These are phyloP conservation scores for Cryptocephalus moraei DNA, from an alignment of 2,888 invertebrate species.

Conservation along the genomic window DNA sequence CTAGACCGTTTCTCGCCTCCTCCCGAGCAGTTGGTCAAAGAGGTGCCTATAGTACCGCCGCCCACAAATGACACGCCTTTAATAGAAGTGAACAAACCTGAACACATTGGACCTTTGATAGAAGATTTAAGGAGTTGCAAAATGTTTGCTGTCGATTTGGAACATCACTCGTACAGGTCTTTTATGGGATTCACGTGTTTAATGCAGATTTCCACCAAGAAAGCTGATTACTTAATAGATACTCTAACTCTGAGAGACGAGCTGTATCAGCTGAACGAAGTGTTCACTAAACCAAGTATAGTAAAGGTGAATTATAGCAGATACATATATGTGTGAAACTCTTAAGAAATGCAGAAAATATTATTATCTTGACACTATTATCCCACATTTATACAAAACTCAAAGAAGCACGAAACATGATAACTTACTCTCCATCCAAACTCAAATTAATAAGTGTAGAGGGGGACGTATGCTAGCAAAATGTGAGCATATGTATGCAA, in stretches of 20 bases:
- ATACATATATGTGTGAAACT: too few relatives aligned
- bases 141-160: conserved; percentile 83
- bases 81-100: conserved; percentile 55
- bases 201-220: conserved; percentile 82
- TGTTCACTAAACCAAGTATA: conserved; percentile 82
- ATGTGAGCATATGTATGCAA: too few relatives aligned
- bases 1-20: conserved; percentile 59
- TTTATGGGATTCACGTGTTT: conserved; percentile 93
- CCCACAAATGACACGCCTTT: conserved; percentile 54
- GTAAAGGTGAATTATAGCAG: conserved; percentile 56
- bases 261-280: conserved; percentile 71
- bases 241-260: conserved; percentile 74
- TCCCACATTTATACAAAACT: too few relatives aligned
- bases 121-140: conserved; percentile 53
- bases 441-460: too few relatives aligned
- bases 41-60: conserved; percentile 36
- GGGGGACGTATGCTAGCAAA: too few relatives aligned
- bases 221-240: conserved; percentile 82
- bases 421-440: too few relatives aligned
- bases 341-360: too few relatives aligned
- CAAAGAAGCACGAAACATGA: too few relatives aligned
- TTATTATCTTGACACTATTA: too few relatives aligned
- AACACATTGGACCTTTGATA: conserved; percentile 54
- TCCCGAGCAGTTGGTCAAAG: conserved; percentile 39
- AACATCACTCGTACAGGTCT: conserved; percentile 86